Evolutionary conservation across 1,140 invertebrate species (phyloP), one percentile per base, ranked within the genome.

Genomic region (Diplogasteroides magnus): DNA sequence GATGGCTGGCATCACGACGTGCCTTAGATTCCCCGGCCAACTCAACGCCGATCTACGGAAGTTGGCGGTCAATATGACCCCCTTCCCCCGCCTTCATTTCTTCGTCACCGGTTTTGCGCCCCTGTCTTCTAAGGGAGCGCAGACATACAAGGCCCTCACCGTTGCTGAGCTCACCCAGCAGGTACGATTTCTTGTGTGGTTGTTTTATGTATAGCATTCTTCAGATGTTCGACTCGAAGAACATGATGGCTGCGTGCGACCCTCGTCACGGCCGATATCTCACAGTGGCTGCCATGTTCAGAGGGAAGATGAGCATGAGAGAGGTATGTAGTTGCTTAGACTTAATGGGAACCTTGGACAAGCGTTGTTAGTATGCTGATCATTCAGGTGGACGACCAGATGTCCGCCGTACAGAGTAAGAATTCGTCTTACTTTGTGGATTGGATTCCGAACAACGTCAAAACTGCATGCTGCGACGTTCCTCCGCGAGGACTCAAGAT

Each of bases 71-170:
- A 87, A 74, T 73, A 88, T 68, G 88, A 88, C 73, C 92, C 94
- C 61, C n/a, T n/a, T n/a, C n/a, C n/a, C n/a, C n/a, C n/a, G n/a
- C n/a, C n/a, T n/a, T n/a, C n/a, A n/a, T n/a, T 97, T 97, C 88
- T 97, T 94, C 84, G 94, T 94, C 89, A 92, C 93, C 32, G 93
- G 93, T 15, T 97, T 96, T 83, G 93, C 93, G 11, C 93, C 94
- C 14, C 56, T 97, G 0, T 94, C 93, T 19, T 91, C 92, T 57
- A 88, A 92, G 74, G 85, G 85, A 59, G 81, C 79, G 60, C 83
- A 85, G 89, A 90, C 91, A 69, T 94, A 94, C 84, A 86, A 90
- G 69, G n/a, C n/a, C n/a, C n/a, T n/a, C n/a, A n/a, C n/a, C n/a
- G n/a, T n/a, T n/a, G n/a, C n/a, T n/a, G n/a, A 90, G 90, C 0